Base-by-base conservation (phyloP, 2,888 invertebrate genomes). In the Girardia tigrina region DNA sequence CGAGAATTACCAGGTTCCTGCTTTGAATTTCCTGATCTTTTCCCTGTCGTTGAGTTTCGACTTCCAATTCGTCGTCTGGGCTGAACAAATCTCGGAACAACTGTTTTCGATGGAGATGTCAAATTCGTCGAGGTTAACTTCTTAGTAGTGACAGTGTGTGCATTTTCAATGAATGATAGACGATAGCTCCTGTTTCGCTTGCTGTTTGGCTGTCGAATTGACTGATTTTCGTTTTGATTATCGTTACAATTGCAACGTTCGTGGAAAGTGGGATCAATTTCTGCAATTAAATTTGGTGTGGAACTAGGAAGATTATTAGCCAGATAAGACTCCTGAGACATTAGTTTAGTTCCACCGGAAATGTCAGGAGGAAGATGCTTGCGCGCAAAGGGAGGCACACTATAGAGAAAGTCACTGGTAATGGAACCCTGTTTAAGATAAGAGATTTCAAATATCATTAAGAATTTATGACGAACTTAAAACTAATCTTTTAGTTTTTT, bases 81-180 rank as follows among this genome's bases (percentile, higher is more conserved):
- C 23, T 56, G 56, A 56, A 56, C 56, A 56, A 56, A 56, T 56
- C 56, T 4, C n/a, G 56, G 56, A 56, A 56, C 56, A 12, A 56
- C 56, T 6, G 56, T 56, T n/a, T 56, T 56, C n/a, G 56, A 56
- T 20, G 56, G 56, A 56, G 56, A 56, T 56, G 56, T 56, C 56
- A 56, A 56, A 56, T 56, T 56, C 23, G 56, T 56, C 20, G 56
- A 56, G 8, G 56, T 56, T 56, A 56, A 56, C n/a, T 56, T 56
- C n/a, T 56, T 56, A 56, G 56, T 56, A 12, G 56, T 56, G 4
- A 56, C 56, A 56, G 56, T 56, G 56, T 56, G 56, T 20, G 56
- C 56, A 23, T 56, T 56, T 56, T 56, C 56, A 56, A 56, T 56
- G 23, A 56, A 56, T 2, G 56, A 56, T n/a, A 56, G 23, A 2